These are phyloP conservation scores for Cotesia vestalis DNA, from an alignment of 1,140 invertebrate genomes.

Conservation along the genomic window DNA sequence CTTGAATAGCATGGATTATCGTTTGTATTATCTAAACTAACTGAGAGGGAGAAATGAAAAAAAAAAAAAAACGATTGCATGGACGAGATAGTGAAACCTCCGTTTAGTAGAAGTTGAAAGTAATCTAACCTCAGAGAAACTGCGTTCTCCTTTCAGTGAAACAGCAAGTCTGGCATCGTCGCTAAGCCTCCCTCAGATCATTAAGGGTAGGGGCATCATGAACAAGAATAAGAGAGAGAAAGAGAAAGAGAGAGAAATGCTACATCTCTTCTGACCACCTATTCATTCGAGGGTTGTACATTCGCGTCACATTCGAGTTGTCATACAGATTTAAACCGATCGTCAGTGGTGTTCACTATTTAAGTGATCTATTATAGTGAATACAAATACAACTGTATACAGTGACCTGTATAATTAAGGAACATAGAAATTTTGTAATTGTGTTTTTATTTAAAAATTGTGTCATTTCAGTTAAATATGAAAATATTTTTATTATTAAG, in stretches of 20 bases:
- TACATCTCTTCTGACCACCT: conserved; percentile 26
- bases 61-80: conserved; percentile 36
- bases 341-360: conserved; percentile 22
- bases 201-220: conserved; percentile 1
- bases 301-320: conserved; percentile 9
- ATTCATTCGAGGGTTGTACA: conserved; percentile 28
- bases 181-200: neutral
- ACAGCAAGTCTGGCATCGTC: neutral
- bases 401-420: neutral
- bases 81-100: conserved; percentile 23
- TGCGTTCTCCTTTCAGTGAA: conserved; percentile 6
- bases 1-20: conserved; percentile 65
- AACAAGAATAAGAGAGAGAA: too few species aligned
- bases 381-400: neutral
- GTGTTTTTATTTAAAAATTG: neutral
- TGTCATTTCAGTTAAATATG: neutral
- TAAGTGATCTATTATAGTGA: neutral
- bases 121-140: conserved; percentile 18
- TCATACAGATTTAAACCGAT: conserved; percentile 20
- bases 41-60: conserved; percentile 22
- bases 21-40: conserved; percentile 64
- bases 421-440: neutral
- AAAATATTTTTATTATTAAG: neutral
- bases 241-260: conserved; percentile 12
- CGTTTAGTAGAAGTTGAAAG: conserved; percentile 5